Conservation (phyloP, 92 coral and sea anemone genomes). For the Zoanthus sociatus region DNA sequence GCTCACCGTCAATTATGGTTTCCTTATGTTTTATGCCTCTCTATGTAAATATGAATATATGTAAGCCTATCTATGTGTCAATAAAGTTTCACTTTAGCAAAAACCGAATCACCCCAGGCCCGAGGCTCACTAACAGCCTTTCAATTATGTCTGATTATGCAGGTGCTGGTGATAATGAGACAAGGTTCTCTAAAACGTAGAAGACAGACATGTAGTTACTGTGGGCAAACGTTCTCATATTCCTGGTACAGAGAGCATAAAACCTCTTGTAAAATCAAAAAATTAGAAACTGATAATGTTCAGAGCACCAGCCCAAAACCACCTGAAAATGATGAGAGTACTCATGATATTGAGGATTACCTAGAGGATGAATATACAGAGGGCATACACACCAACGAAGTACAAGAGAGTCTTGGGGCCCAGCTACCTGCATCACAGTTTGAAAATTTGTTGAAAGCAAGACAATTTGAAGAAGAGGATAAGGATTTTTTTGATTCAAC, state of each 20-base stretch:
- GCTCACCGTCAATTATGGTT: too few species aligned
- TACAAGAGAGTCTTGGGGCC: slow-evolving; percentile 5
- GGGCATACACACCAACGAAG: slow-evolving; percentile 10
- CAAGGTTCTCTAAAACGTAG: slow-evolving; percentile 3
- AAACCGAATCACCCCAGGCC: background rate
- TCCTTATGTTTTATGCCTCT: too few species aligned
- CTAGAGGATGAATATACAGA: background rate
- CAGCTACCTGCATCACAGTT: slow-evolving; percentile 14
- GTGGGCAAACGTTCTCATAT: slow-evolving; percentile 21
- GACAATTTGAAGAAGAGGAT: slow-evolving; percentile 11
- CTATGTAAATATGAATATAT: too few species aligned
- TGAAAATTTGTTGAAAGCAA: background rate
- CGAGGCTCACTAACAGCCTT: background rate
- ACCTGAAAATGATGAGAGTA: background rate
- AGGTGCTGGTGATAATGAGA: slow-evolving; percentile 14
- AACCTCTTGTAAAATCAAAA: background rate
- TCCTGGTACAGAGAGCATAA: slow-evolving; percentile 33
- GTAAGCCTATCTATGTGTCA: background rate
- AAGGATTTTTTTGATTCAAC: slow-evolving; percentile 23
- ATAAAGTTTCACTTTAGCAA: background rate
- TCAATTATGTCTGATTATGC: slow-evolving; percentile 4
- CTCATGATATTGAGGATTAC: background rate
- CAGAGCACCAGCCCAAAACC: slow-evolving; percentile 7
- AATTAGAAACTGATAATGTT: background rate
- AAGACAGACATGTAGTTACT: slow-evolving; percentile 4